Conservation (phyloP, 1,140 invertebrate species). For the Scaptomyza pallida region DNA sequence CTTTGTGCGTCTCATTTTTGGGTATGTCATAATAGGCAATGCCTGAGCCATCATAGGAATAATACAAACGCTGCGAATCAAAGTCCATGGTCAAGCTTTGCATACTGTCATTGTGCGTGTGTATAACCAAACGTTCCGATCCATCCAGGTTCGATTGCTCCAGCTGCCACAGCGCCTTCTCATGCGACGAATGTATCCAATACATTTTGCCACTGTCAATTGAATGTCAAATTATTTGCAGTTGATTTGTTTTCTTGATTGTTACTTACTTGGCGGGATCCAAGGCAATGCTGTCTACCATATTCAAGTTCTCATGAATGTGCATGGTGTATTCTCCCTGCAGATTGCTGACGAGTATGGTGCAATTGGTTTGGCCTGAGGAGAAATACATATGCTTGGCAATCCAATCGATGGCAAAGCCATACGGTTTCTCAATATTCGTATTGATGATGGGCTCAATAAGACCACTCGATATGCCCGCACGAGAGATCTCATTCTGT, state of each 20-base stretch:
- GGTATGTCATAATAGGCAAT: conserved; percentile 88
- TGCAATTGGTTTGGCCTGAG: conserved; percentile 84
- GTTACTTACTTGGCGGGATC: conserved; percentile 86
- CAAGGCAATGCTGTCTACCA: conserved; percentile 86
- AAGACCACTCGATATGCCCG: conserved; percentile 87
- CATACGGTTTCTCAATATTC: conserved; percentile 85
- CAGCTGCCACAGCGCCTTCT: conserved; percentile 84
- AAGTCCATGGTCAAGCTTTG: conserved; percentile 87
- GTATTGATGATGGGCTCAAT: conserved; percentile 90
- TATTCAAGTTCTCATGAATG: conserved; percentile 75
- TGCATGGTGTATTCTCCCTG: conserved; percentile 88
- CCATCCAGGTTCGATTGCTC: conserved; percentile 89
- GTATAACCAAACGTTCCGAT: conserved; percentile 59
- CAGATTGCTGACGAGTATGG: conserved; percentile 89
- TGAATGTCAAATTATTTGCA: background rate
- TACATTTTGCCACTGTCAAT: conserved; percentile 86
- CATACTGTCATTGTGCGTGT: conserved; percentile 60
- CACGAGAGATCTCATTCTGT: conserved; percentile 89
- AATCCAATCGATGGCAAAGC: conserved; percentile 90
- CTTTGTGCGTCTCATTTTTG: conserved; percentile 78
- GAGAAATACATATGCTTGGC: conserved; percentile 90
- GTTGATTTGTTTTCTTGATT: background rate
- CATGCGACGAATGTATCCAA: conserved; percentile 85
- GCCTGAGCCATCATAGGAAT: conserved; percentile 87
- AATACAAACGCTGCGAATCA: conserved; percentile 88